Evolutionary conservation across 1,140 invertebrate genomes (phyloP), one percentile per base, ranked within the genome.

Genomic region (Lordiphosa stackelbergi): DNA sequence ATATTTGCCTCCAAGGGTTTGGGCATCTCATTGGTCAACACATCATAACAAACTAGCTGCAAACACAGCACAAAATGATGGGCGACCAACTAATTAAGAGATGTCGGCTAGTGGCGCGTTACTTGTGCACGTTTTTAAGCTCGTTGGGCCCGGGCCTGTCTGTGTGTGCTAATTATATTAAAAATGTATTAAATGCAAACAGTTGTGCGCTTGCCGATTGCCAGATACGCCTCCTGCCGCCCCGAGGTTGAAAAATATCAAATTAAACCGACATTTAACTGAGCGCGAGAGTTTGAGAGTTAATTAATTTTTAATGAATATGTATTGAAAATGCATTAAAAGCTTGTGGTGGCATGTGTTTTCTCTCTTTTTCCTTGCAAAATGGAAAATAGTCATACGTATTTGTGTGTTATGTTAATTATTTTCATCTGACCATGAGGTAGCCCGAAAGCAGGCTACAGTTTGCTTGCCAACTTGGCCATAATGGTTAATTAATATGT

Each of bases 291-390:
- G 55, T 57, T 37, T 47, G 45, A 42, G 43, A 61, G 43, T 59
- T 73, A 70, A 79, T 79, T 79, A 79, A 79, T 74, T 71, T 74
- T 74, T 81, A 71, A 81, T 79, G 70, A 62, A 59, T 62, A 79
- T 69, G 46, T 79, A 78, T 78, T 66, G 74, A 62, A 66, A 73
- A 79, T 61, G 70, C 74, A 78, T 70, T 79, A 61, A 57, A 59
- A 47, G 46, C 38, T 52, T 43, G 49, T 45, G 60, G 65, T 54
- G 31, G 7, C 7, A 10, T 16, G 8, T 31, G 8, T 31, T 2
- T 31, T 7, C 7, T 6, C 3, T 19, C 5, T 31, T 31, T 28
- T 5, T n/a, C 9, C 4, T 19, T 7, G 5, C 10, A 53, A 31
- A 31, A 31, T 31, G 28, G 28, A 31, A 31, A 31, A 31, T 31